phyloP scores from a whole-genome alignment of 2,888 invertebrate genomes.

The Acanthosepion esculentum region DNA sequence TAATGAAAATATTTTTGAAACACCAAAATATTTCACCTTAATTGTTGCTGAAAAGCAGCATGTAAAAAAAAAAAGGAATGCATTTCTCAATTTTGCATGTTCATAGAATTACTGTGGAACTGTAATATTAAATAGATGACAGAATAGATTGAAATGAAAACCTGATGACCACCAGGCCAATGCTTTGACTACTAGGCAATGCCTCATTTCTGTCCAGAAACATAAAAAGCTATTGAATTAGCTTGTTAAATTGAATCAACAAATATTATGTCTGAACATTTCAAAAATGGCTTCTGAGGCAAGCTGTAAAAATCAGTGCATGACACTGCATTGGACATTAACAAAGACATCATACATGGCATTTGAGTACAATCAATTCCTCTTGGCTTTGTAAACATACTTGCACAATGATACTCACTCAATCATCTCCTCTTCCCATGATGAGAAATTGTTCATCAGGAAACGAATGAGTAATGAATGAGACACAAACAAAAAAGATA shows the following conservation, averaged over 20 bases:
- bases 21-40: too few species aligned
- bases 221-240: background rate
- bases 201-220: background rate
- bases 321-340: background rate
- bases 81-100: background rate
- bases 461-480: background rate
- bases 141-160: background rate
- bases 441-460: background rate
- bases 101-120: background rate
- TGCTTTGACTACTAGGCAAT: background rate
- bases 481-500: background rate
- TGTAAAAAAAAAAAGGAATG: too few species aligned
- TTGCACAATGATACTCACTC: background rate
- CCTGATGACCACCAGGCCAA: background rate
- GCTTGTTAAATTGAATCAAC: background rate
- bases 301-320: background rate
- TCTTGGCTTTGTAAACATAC: conserved; percentile 33
- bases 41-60: too few species aligned
- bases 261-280: conserved; percentile 33
- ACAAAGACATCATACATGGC: conserved; percentile 20
- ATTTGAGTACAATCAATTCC: conserved; percentile 33
- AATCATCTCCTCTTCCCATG: conserved; percentile 1
- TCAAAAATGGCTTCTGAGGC: background rate
- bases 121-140: background rate
- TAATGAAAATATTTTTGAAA: too few species aligned